Conservation (phyloP, 2,888 invertebrate genomes). For the Atrina japonica region DNA sequence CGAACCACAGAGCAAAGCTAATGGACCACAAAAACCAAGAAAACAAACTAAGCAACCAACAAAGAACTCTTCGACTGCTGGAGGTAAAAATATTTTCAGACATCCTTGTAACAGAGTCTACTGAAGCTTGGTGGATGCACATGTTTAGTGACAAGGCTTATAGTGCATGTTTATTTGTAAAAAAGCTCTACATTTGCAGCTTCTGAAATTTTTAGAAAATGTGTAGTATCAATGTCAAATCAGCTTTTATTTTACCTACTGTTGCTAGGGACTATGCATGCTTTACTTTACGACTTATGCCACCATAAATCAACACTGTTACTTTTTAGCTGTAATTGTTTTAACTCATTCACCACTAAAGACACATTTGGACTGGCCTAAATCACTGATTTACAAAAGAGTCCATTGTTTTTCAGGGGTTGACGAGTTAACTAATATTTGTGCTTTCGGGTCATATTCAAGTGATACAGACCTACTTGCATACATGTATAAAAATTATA, state of each 20-base stretch:
- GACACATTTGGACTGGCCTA: too few species aligned
- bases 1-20: too few species aligned
- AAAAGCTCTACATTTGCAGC: background rate
- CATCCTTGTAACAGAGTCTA: slow-evolving; percentile 1
- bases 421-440: too few species aligned
- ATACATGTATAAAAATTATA: too few species aligned
- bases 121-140: slow-evolving; percentile 1
- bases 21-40: background rate
- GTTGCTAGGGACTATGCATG: background rate
- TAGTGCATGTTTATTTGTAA: background rate
- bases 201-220: background rate
- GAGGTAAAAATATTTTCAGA: slow-evolving; percentile 10
- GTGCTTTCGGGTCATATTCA: too few species aligned
- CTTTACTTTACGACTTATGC: background rate
- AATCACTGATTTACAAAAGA: too few species aligned
- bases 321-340: background rate
- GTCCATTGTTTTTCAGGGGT: too few species aligned
- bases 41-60: background rate
- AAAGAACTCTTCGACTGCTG: background rate
- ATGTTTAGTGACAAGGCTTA: background rate
- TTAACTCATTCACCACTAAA: too few species aligned
- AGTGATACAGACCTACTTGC: too few species aligned
- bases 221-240: background rate
- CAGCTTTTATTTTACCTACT: background rate
- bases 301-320: background rate